phyloP scores from a whole-genome alignment of 2,797 vertebrate species.

The Nannoperca australis region DNA sequence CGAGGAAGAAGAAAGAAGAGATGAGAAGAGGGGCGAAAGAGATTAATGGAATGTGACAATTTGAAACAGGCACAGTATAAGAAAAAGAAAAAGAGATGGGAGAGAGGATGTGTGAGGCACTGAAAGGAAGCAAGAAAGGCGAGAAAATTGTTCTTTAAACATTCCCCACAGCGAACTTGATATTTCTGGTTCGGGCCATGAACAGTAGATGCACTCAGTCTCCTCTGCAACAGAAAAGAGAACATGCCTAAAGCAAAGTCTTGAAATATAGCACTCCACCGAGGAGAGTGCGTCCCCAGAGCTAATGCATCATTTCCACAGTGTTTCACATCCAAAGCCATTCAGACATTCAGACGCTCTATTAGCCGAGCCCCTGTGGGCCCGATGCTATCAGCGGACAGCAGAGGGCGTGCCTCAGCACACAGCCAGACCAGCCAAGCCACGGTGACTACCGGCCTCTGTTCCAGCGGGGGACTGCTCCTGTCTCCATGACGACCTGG shows the following conservation, averaged over 20 bases:
- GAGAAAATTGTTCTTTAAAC: conserved; percentile 28
- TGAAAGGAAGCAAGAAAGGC: conserved; percentile 5
- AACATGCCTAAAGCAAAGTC: conserved; percentile 73
- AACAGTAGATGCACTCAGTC: conserved; percentile 60
- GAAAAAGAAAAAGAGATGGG: conserved; percentile 23
- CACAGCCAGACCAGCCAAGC: conserved; percentile 69
- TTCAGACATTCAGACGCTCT: conserved; percentile 51
- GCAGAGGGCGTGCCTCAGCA: conserved; percentile 77
- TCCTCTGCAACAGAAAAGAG: conserved; percentile 65
- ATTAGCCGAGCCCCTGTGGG: conserved; percentile 24
- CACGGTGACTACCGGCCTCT: conserved; percentile 81
- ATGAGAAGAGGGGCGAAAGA: conserved; percentile 23
- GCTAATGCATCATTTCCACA: conserved; percentile 61
- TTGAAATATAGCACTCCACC: conserved; percentile 67
- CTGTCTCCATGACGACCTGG: conserved; percentile 85
- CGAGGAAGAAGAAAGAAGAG: neutral
- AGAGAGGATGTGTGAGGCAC: conserved; percentile 1
- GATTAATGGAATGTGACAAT: conserved; percentile 39
- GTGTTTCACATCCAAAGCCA: conserved; percentile 59
- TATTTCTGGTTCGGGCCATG: conserved; percentile 57
- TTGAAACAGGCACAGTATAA: conserved; percentile 17
- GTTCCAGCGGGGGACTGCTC: conserved; percentile 78
- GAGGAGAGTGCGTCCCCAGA: conserved; percentile 56
- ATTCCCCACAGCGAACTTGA: conserved; percentile 31
- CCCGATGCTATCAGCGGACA: conserved; percentile 56